These are phyloP conservation scores for Adoxophyes honmai DNA, from an alignment of 1,140 invertebrate genomes.

Conservation along the genomic window DNA sequence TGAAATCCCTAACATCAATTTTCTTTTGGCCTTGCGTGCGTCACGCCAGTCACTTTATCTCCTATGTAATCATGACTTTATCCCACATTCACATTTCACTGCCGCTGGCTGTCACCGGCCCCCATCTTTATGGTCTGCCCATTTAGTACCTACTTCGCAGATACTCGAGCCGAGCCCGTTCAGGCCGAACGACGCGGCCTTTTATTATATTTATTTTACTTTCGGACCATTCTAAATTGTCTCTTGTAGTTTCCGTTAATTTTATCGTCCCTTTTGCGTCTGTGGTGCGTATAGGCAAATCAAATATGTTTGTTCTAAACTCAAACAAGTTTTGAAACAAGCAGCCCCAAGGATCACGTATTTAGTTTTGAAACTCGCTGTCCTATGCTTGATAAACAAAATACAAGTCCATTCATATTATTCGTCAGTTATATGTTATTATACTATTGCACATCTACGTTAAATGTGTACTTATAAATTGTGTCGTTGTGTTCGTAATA, in stretches of 20 bases:
- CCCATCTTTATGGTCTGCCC: constrained; percentile 16
- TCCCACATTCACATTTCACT: constrained; percentile 24
- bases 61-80: constrained; percentile 25
- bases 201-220: background rate
- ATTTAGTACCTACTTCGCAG: constrained; percentile 13
- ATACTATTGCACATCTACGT: no score
- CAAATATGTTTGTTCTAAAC: background rate
- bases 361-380: background rate
- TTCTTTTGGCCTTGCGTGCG: constrained; percentile 15
- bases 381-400: no score
- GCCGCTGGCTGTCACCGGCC: constrained; percentile 14
- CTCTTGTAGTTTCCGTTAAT: no score
- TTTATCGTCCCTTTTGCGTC: no score
- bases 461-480: no score
- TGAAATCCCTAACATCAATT: constrained; percentile 25
- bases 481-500: no score
- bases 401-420: background rate
- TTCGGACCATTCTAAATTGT: no score
- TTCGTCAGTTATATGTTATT: background rate
- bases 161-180: constrained; percentile 6
- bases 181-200: background rate
- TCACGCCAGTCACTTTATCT: constrained; percentile 25
- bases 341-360: background rate
- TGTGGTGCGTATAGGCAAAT: background rate
- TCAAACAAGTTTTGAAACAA: background rate